Evolutionary conservation across 2,113 vertebrate species (phyloP).

Genomic region (Setophaga petechia): DNA sequence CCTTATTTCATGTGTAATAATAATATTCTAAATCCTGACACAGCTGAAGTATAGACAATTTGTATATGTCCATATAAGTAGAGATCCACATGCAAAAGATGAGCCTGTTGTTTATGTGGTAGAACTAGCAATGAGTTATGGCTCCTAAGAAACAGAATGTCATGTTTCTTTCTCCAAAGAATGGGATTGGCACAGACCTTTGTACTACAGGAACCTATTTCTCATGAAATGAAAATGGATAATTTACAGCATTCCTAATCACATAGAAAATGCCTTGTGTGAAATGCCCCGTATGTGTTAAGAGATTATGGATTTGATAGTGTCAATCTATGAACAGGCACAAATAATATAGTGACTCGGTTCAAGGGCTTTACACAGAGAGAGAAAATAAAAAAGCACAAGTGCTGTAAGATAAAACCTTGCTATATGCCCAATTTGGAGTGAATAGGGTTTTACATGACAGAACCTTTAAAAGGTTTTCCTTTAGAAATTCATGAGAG

Average conservation of each 20-base stretch:
- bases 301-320: slow-evolving; percentile 27
- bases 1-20: not conserved
- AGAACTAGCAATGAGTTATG: not conserved
- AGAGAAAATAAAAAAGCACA: not conserved
- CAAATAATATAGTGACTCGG: not conserved
- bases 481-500: not conserved
- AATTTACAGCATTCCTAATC: slow-evolving; percentile 44
- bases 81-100: not conserved
- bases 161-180: slow-evolving; percentile 29
- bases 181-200: not conserved
- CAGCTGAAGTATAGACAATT: not conserved
- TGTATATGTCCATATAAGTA: not conserved
- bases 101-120: not conserved
- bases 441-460: not conserved
- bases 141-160: not conserved
- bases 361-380: not conserved
- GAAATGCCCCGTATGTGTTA: not conserved
- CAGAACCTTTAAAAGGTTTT: not conserved
- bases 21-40: not conserved
- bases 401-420: not conserved
- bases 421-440: not conserved
- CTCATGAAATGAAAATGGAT: slow-evolving; percentile 24
- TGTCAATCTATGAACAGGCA: not conserved
- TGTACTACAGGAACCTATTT: not conserved
- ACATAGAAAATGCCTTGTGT: slow-evolving; percentile 4